These are phyloP conservation scores for Cuculus canorus DNA, from an alignment of 2,797 vertebrate genomes.

Conservation along the genomic window DNA sequence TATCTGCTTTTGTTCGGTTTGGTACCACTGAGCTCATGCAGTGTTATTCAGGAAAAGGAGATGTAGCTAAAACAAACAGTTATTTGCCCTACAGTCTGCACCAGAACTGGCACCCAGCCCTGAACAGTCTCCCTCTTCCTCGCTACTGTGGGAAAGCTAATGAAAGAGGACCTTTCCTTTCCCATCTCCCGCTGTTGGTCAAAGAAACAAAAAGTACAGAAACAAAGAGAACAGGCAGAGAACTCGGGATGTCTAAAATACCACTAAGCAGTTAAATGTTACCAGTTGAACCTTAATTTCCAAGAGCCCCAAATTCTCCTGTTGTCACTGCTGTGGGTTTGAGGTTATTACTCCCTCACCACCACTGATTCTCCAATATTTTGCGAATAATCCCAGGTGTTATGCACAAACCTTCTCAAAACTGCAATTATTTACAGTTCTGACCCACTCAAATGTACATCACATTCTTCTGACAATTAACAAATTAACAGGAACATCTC, in stretches of 20 bases:
- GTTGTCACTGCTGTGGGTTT: neutral
- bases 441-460: neutral
- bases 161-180: neutral
- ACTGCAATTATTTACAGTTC: neutral
- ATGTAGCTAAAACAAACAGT: constrained; percentile 28
- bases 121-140: constrained; percentile 4
- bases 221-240: constrained; percentile 1
- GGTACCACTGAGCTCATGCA: neutral
- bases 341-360: neutral
- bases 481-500: neutral
- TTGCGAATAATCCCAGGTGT: neutral
- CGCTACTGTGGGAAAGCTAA: neutral
- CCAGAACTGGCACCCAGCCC: constrained; percentile 14
- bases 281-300: neutral
- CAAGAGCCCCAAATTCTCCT: neutral
- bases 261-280: neutral
- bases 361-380: neutral
- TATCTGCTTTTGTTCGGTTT: neutral
- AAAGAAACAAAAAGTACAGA: neutral
- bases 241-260: neutral
- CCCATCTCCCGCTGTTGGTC: neutral
- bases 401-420: neutral
- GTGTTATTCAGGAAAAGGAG: constrained; percentile 16
- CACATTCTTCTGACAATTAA: constrained; percentile 9
- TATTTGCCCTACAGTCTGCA: constrained; percentile 42